Evolutionary conservation across 2,797 vertebrate genomes (phyloP).

Genomic region (Pelochelys cantorii): DNA sequence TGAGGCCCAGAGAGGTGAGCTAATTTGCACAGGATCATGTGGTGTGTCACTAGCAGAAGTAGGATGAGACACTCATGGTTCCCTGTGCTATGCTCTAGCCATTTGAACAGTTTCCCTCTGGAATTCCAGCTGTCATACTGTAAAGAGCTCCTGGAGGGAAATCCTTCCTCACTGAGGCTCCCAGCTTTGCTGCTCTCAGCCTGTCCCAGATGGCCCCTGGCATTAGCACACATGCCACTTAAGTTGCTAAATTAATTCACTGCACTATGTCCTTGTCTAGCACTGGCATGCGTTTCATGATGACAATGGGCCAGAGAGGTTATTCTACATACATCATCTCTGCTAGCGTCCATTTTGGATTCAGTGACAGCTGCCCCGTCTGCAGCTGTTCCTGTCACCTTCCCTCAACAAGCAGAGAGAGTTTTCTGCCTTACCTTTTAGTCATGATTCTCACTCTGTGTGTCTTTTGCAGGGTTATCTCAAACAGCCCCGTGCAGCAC

Average conservation of each 20-base stretch:
- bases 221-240: background rate
- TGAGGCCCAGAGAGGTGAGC: no score
- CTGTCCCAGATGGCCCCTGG: background rate
- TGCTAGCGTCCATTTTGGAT: background rate
- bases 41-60: no score
- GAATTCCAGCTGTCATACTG: background rate
- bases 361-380: background rate
- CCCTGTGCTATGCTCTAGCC: background rate
- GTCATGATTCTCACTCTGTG: background rate
- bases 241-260: background rate
- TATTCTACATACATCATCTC: background rate
- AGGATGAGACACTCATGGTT: background rate
- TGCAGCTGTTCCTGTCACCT: background rate
- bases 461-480: background rate
- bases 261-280: background rate
- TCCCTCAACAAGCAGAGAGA: background rate
- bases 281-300: background rate
- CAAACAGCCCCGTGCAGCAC: background rate
- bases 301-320: background rate
- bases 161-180: no score
- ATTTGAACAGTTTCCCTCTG: background rate
- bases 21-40: no score
- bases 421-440: background rate
- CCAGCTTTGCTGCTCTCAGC: background rate
- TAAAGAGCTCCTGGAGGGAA: background rate